Evolutionary conservation across 2,113 vertebrate genomes (phyloP), one percentile per base, ranked within the genome.

Genomic region (Cavia porcellus): DNA sequence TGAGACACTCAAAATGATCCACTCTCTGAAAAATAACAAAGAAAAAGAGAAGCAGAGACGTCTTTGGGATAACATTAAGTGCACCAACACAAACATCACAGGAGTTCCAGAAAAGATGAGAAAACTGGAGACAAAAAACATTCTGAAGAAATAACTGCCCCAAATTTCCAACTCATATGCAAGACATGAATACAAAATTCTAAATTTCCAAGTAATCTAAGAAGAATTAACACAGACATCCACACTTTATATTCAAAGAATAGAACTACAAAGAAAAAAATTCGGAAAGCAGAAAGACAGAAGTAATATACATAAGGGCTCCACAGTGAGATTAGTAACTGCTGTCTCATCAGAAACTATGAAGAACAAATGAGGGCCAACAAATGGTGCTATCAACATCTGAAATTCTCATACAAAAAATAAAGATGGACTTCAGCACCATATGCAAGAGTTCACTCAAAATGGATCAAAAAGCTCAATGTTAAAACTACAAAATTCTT

Each of bases 151-250:
- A 90, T 86, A 66, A 72, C 61, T 12, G 45, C 5, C 4, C 9
- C 77, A 64, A 79, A 55, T 57, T 72, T 50, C n/a, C n/a, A 64
- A 62, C 79, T 64, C 38, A 50, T 15, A 89, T 64, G 35, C 45
- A 94, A 94, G 47, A 89, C 50, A 57, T 55, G 66, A 96, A 81
- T 24, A 50, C 19, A 92, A 5, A 93, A 8, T 62, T 72, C 59
- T 42, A 62, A 91, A 90, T 35, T 35, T 93, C 82, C 87, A 66
- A 13, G 5, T 89, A 57, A 72, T 61, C 80, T 35, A 92, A 50
- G 22, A 86, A 92, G 86, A 81, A 94, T 47, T 92, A 93, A 72
- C 52, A 90, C 64, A 92, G 72, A 92, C 47, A 89, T 74, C 14
- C 57, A 93, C 9, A 2, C 11, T 64, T 68, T 35, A 75, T 24